phyloP scores from a whole-genome alignment of 1,140 invertebrate species.

The Drosophila quadrilineata region DNA sequence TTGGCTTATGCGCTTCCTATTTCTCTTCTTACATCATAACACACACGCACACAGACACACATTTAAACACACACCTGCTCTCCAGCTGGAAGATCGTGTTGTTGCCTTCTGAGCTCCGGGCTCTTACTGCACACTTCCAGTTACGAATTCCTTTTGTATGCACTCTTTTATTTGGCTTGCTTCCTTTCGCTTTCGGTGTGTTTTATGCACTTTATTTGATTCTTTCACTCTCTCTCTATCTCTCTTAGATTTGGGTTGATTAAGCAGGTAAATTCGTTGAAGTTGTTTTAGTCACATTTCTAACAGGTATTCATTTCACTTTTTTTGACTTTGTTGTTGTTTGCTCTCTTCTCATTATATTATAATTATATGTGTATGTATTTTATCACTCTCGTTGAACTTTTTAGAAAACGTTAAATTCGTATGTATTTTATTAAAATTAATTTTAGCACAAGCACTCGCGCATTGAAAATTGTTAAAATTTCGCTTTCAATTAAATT shows the following conservation, averaged over 20 bases:
- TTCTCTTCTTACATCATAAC: conserved; percentile 41
- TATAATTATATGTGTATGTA: too few relatives aligned
- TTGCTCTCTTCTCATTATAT: background rate
- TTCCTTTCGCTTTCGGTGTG: conserved; percentile 15
- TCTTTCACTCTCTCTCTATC: background rate
- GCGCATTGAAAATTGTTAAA: conserved; percentile 13
- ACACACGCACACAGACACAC: conserved; percentile 4
- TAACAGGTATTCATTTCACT: conserved; percentile 60
- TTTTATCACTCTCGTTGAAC: conserved; percentile 41
- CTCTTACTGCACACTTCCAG: conserved; percentile 32
- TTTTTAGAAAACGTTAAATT: conserved; percentile 13
- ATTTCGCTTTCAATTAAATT: conserved; percentile 13
- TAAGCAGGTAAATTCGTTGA: conserved; percentile 23
- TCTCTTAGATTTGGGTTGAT: conserved; percentile 31
- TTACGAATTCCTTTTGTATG: too few relatives aligned
- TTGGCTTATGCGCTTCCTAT: too few relatives aligned
- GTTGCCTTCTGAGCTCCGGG: conserved; percentile 25
- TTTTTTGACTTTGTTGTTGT: too few relatives aligned
- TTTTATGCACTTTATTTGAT: too few relatives aligned
- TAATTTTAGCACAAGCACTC: conserved; percentile 33
- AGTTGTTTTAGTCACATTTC: conserved; percentile 67
- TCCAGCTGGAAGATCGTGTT: conserved; percentile 26
- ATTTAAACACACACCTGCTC: conserved; percentile 32
- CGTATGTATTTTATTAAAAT: conserved; percentile 3
- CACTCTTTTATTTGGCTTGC: too few relatives aligned